Evolutionary conservation across 2,888 invertebrate genomes (phyloP).

Genomic region (Hymenopus coronatus): DNA sequence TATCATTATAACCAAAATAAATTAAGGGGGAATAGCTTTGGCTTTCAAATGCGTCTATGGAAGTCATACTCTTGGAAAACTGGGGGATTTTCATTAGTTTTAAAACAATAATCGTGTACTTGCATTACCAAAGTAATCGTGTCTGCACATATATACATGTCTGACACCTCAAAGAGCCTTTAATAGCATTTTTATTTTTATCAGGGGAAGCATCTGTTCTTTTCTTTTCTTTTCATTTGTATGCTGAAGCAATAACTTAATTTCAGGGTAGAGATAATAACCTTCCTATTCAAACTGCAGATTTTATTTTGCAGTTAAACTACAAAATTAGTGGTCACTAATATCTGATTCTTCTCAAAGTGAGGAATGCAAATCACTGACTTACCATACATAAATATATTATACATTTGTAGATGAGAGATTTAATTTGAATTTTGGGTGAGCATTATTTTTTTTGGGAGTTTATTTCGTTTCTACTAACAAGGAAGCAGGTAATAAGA

Average conservation of each 20-base stretch:
- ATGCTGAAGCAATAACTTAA: neutral
- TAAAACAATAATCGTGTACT: neutral
- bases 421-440: too few species aligned
- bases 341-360: too few species aligned
- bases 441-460: too few species aligned
- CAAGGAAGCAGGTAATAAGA: too few species aligned
- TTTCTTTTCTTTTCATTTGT: neutral
- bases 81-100: neutral
- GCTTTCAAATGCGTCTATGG: neutral
- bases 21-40: neutral
- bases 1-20: neutral
- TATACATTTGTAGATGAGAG: too few species aligned
- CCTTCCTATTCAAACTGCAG: too few species aligned
- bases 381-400: too few species aligned
- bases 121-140: neutral
- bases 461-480: too few species aligned
- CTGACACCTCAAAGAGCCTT: neutral
- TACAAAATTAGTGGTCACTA: too few species aligned
- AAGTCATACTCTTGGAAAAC: neutral
- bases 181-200: neutral
- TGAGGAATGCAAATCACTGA: too few species aligned
- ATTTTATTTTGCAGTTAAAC: too few species aligned
- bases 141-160: neutral
- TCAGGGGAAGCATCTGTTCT: neutral
- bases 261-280: too few species aligned